Evolutionary conservation across 2,797 vertebrate genomes (phyloP), one percentile per base, ranked within the genome.

Genomic region (Sebastes matsubarae): DNA sequence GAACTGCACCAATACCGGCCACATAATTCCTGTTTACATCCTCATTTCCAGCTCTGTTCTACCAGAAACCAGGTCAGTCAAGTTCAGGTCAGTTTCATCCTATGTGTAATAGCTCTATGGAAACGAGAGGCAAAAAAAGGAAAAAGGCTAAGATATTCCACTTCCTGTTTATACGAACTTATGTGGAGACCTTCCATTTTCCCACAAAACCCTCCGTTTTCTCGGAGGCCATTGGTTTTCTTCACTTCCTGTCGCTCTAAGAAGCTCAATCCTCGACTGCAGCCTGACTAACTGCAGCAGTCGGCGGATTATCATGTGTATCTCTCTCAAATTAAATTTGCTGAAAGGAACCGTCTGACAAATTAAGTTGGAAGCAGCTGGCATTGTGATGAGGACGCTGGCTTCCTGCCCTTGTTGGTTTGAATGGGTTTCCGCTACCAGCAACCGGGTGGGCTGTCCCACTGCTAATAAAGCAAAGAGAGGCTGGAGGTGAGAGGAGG

Each of bases 321-420:
- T 92, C 86, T 86, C 79, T 64, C 69, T 72, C 73, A 78, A 90
- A 92, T 93, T 82, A 81, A 87, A 91, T 88, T 88, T 85, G 72
- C 82, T 83, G 82, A 90, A 75, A 92, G 88, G 82, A 90, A 79
- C 66, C 22, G 4, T 86, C 77, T 72, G 81, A 91, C 88, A 92
- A 90, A 93, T 93, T 85, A 85, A 80, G 90, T 82, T 87, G 89
- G 87, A 88, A 84, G 84, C 85, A 89, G 89, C 88, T 90, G 91
- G 91, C 85, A 81, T 77, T 74, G 79, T 68, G 84, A 87, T 50
- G 87, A 89, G 81, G 84, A 88, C 66, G 13, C 75, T 77, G 91
- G 88, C 87, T 86, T 89, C 81, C 87, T 89, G 83, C 88, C 87
- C 79, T 72, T 5, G 38, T 54, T 61, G 79, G 68, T 84, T 69